Evolutionary conservation across 2,888 invertebrate species (phyloP).

Genomic region (Deilephila porcellus): DNA sequence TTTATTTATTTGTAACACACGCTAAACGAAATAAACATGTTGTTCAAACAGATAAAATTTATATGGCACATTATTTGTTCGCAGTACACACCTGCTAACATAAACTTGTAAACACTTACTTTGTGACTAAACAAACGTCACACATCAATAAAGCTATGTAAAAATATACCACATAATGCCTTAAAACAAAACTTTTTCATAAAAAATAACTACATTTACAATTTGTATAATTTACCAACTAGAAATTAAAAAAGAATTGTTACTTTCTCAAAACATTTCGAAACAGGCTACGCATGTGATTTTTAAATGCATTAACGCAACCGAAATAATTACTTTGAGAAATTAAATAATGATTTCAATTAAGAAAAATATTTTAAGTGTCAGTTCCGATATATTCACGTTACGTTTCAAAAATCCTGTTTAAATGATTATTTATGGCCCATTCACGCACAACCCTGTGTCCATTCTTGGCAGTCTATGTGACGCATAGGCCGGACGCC

Average conservation of each 20-base stretch:
- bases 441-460: conserved; percentile 15
- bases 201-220: no score
- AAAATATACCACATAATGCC: no score
- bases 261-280: not conserved
- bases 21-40: not conserved
- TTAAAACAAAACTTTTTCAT: no score
- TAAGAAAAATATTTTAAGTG: not conserved
- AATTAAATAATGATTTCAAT: not conserved
- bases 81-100: not conserved
- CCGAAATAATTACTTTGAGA: not conserved
- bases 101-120: not conserved
- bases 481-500: conserved; percentile 38
- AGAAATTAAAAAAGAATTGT: not conserved
- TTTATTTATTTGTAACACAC: conserved; percentile 5
- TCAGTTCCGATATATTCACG: not conserved
- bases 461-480: conserved; percentile 4
- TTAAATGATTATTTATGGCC: not conserved
- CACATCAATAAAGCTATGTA: not conserved
- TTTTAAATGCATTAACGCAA: not conserved
- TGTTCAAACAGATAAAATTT: conserved; percentile 1
- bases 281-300: not conserved
- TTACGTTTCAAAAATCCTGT: not conserved
- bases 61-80: conserved; percentile 4
- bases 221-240: not conserved
- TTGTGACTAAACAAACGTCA: not conserved